Evolutionary conservation across 1,140 invertebrate genomes (phyloP).

Genomic region (Camponotus floridanus): DNA sequence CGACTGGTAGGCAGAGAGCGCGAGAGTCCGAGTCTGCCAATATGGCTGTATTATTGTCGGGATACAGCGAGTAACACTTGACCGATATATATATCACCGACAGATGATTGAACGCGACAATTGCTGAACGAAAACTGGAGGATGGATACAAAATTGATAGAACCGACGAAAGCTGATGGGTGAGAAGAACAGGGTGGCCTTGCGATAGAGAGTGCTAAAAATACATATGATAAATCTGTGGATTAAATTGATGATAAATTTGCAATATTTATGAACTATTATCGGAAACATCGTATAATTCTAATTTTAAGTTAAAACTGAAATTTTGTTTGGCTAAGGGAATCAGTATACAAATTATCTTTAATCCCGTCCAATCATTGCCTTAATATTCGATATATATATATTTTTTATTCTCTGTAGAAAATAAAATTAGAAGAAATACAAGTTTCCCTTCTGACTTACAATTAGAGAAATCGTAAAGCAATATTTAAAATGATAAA

Average conservation of each 20-base stretch:
- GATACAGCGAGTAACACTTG: conserved; percentile 56
- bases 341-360: too few species aligned
- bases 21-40: background rate
- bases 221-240: background rate
- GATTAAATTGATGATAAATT: background rate
- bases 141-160: conserved; percentile 16
- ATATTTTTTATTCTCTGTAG: background rate
- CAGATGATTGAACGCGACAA: conserved; percentile 70
- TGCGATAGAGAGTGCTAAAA: background rate
- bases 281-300: background rate
- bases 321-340: background rate
- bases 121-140: conserved; percentile 42
- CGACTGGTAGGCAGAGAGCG: conserved; percentile 28
- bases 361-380: background rate
- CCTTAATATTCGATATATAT: background rate
- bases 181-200: background rate
- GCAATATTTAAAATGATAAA: too few species aligned
- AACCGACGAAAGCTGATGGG: background rate
- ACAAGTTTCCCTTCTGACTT: background rate
- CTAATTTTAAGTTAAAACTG: background rate
- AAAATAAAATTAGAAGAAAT: background rate
- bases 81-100: conserved; percentile 39
- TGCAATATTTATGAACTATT: background rate
- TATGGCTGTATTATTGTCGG: conserved; percentile 69
- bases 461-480: too few species aligned